Evolutionary conservation across 2,797 vertebrate species (phyloP).

Genomic region (Notolabrus celidotus): DNA sequence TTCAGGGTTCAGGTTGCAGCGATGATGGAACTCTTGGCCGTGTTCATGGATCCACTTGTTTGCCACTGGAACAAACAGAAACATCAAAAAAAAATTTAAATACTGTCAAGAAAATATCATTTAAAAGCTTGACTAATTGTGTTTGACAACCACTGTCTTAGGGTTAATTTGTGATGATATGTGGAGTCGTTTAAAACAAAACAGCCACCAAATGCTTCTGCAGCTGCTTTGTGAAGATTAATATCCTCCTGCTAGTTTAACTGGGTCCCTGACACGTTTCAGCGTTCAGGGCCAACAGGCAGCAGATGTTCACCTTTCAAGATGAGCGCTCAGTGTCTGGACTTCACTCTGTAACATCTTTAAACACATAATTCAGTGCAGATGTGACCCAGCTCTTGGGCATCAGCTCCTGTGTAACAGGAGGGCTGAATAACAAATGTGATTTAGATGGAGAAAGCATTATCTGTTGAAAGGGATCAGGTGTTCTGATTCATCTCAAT

Average conservation of each 20-base stretch:
- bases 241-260: slow-evolving; percentile 44
- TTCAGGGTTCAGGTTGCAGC: slow-evolving; percentile 84
- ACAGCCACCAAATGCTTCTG: slow-evolving; percentile 33
- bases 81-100: background rate
- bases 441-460: background rate
- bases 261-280: slow-evolving; percentile 31
- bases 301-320: slow-evolving; percentile 64
- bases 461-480: slow-evolving; percentile 4
- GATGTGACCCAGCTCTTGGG: slow-evolving; percentile 50
- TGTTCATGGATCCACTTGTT: slow-evolving; percentile 97
- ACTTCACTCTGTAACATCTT: slow-evolving; percentile 45
- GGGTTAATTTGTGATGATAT: slow-evolving; percentile 2
- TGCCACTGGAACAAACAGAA: slow-evolving; percentile 87
- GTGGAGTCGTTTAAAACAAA: slow-evolving; percentile 9
- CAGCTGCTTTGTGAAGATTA: slow-evolving; percentile 52
- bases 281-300: slow-evolving; percentile 48
- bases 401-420: slow-evolving; percentile 28
- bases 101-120: background rate
- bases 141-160: background rate
- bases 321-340: slow-evolving; percentile 50
- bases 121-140: background rate
- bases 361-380: slow-evolving; percentile 65
- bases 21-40: slow-evolving; percentile 93
- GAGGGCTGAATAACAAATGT: slow-evolving; percentile 4
- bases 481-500: background rate